A percentile compares a stretch with the other conserved stretches of the same genome.
These are phyloP conservation scores for Onychorhynchus coronatus DNA, from an alignment of 2,113 vertebrate genomes.

Conservation along the genomic window DNA sequence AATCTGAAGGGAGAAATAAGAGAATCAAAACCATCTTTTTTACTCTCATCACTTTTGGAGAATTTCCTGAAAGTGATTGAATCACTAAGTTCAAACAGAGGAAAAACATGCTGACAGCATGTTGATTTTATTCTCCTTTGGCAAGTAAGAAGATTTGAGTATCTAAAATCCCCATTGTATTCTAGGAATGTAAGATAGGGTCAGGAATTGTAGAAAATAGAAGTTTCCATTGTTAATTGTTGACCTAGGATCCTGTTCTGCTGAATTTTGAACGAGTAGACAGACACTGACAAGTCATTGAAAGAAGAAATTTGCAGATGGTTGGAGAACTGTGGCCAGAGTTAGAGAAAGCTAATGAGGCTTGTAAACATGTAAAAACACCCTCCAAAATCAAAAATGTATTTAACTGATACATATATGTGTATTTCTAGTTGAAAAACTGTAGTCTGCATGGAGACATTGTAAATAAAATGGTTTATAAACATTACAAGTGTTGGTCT, in stretches of 20 bases:
- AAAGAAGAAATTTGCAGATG: background rate
- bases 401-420: background rate
- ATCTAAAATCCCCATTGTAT: constrained; percentile 36
- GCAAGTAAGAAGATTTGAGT: background rate
- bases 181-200: constrained; percentile 35
- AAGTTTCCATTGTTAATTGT: constrained; percentile 33
- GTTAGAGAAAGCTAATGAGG: background rate
- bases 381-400: background rate
- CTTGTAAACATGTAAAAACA: background rate
- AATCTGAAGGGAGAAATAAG: constrained; percentile 1
- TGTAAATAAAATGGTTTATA: background rate
- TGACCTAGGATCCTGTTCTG: constrained; percentile 32
- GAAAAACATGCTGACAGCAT: background rate
- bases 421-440: background rate
- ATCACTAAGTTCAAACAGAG: background rate
- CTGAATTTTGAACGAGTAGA: constrained; percentile 28
- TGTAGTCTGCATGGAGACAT: background rate
- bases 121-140: constrained; percentile 3
- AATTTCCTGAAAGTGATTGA: constrained; percentile 12
- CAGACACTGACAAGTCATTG: constrained; percentile 14
- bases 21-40: background rate
- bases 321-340: background rate
- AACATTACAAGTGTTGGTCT: background rate
- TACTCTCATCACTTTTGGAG: background rate
- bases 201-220: background rate